phyloP scores from a whole-genome alignment of 2,113 vertebrate species.

The Aegithalos caudatus region DNA sequence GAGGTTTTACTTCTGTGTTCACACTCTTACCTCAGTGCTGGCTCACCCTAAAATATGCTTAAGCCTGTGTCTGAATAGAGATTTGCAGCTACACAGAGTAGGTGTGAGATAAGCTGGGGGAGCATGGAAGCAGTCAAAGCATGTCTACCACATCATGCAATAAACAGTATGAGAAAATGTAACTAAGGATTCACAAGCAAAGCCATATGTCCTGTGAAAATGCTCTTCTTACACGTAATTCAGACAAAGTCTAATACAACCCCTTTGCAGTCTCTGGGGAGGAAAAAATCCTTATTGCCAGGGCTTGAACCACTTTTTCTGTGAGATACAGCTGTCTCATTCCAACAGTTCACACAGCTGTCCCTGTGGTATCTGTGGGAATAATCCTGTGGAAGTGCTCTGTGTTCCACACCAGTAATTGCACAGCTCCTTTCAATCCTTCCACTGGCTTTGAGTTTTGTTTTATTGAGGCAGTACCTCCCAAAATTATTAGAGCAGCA shows the following conservation, averaged over 20 bases:
- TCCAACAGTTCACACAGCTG: background rate
- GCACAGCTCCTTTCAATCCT: background rate
- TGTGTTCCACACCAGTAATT: background rate
- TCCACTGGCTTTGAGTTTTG: background rate
- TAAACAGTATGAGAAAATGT: background rate
- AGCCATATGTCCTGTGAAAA: background rate
- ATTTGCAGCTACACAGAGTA: background rate
- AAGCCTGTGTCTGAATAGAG: background rate
- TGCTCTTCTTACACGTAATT: background rate
- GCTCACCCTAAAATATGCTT: background rate
- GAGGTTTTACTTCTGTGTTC: background rate
- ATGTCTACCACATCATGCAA: background rate
- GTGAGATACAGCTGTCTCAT: background rate
- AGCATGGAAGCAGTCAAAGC: background rate
- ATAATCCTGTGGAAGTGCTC: background rate
- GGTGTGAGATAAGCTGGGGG: background rate
- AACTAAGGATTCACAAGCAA: background rate
- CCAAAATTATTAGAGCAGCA: background rate
- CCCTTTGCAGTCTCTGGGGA: background rate
- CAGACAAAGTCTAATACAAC: background rate
- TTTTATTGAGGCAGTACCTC: background rate
- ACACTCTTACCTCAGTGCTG: background rate
- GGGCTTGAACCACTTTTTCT: background rate
- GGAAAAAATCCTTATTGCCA: rapidly evolving
- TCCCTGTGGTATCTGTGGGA: background rate